phyloP scores from a whole-genome alignment of 2,888 invertebrate genomes.

The Laspeyria flexula region DNA sequence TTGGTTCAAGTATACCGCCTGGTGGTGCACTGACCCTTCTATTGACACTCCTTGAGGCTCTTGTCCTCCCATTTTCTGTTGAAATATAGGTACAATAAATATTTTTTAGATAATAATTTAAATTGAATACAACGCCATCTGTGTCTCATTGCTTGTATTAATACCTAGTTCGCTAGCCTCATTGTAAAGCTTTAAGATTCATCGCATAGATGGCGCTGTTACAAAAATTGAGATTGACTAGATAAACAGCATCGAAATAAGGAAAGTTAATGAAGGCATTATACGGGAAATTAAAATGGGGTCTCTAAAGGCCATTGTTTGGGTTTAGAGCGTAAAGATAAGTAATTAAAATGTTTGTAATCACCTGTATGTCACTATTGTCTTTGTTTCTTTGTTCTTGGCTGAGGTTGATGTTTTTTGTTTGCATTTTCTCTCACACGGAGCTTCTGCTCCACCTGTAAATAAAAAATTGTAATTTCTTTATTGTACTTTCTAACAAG shows the following conservation, averaged over 20 bases:
- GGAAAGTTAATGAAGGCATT: not conserved
- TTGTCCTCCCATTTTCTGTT: constrained; percentile 81
- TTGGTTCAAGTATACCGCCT: constrained; percentile 65
- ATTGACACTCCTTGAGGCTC: constrained; percentile 62
- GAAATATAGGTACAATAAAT: constrained; percentile 30
- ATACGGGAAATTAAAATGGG: constrained; percentile 13
- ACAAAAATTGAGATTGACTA: not conserved
- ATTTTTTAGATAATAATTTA: constrained; percentile 14
- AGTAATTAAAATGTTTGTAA: constrained; percentile 31
- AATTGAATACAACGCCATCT: constrained; percentile 57
- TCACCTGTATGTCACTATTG: constrained; percentile 67
- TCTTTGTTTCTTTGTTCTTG: constrained; percentile 80
- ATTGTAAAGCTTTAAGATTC: not conserved
- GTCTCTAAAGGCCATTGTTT: constrained; percentile 24
- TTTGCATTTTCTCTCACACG: constrained; percentile 84
- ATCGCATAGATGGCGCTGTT: constrained; percentile 36
- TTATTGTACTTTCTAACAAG: constrained; percentile 21
- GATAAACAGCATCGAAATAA: not conserved
- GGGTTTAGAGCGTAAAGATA: constrained; percentile 13
- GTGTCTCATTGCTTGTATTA: constrained; percentile 15
- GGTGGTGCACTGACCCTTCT: constrained; percentile 68
- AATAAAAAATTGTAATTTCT: constrained; percentile 26
- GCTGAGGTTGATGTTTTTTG: constrained; percentile 87
- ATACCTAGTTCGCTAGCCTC: too few species aligned
- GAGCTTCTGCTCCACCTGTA: constrained; percentile 57